These are phyloP conservation scores for Calyptomena viridis DNA, from an alignment of 2,113 vertebrate species.

Conservation along the genomic window DNA sequence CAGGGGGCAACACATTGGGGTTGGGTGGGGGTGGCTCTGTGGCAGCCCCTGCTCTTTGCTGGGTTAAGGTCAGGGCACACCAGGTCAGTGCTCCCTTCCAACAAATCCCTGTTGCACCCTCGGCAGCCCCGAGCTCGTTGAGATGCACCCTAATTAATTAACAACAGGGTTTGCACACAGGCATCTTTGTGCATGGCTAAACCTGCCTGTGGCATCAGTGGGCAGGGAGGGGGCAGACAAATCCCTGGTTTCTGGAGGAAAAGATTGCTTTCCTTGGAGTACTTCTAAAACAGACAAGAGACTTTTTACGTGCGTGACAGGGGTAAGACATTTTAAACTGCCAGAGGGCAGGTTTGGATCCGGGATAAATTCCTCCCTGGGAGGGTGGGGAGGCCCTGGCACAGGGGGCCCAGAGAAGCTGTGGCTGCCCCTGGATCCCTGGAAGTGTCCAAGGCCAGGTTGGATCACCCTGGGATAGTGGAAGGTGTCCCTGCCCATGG, in stretches of 20 bases:
- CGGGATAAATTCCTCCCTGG: not conserved
- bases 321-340: not conserved
- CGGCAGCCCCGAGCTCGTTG: not conserved
- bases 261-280: not conserved
- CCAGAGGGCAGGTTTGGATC: not conserved
- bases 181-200: not conserved
- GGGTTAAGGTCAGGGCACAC: not conserved
- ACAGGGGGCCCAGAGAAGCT: not conserved
- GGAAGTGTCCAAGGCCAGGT: not conserved
- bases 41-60: not conserved
- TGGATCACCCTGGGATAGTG: not conserved
- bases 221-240: rapidly evolving
- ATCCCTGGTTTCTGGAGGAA: not conserved
- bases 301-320: not conserved
- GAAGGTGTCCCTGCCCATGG: not conserved
- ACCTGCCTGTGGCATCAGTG: not conserved
- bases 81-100: not conserved
- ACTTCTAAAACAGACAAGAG: not conserved
- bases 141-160: not conserved
- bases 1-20: rapidly evolving
- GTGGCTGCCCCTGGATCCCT: not conserved
- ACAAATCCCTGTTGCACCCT: not conserved
- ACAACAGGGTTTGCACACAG: not conserved
- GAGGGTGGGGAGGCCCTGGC: not conserved
- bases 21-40: rapidly evolving